Conservation (phyloP, 2,888 invertebrate genomes). For the Pristionchus japonicus region DNA sequence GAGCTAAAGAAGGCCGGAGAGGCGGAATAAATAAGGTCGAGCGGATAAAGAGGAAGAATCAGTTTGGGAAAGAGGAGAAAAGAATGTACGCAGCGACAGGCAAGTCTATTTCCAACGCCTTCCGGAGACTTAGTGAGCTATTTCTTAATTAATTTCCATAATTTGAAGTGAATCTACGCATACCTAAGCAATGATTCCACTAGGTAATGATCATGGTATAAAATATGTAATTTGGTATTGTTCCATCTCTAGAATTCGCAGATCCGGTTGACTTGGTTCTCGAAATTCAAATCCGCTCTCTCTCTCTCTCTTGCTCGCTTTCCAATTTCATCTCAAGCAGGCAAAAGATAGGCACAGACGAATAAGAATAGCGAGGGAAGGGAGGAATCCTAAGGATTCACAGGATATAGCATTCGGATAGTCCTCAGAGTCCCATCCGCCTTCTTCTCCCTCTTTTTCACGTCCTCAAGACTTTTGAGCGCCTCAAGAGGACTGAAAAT, state of each 20-base stretch:
- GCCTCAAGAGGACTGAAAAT: background rate
- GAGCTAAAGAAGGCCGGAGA: background rate
- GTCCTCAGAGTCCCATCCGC: too few relatives aligned
- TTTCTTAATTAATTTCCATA: too few relatives aligned
- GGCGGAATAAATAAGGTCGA: conserved; percentile 21
- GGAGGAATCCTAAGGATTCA: background rate
- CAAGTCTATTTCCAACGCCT: conserved; percentile 30
- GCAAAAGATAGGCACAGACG: background rate
- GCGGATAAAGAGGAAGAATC: conserved; percentile 24
- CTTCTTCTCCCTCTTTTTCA: background rate
- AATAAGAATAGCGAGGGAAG: conserved; percentile 21
- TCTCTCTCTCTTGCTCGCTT: too few relatives aligned
- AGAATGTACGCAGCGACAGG: conserved; percentile 9
- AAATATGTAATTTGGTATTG: too few relatives aligned
- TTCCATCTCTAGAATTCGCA: too few relatives aligned
- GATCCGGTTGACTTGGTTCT: background rate
- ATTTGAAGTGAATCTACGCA: too few relatives aligned
- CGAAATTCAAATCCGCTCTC: background rate
- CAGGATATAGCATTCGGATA: conserved; percentile 27
- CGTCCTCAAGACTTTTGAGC: conserved; percentile 5
- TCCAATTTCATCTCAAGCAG: conserved; percentile 12
- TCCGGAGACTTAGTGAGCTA: background rate
- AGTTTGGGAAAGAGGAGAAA: background rate
- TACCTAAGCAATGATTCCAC: too few relatives aligned
- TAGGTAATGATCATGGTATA: too few relatives aligned